phyloP scores from a whole-genome alignment of 1,140 invertebrate species.

The Drosophila jambulina region DNA sequence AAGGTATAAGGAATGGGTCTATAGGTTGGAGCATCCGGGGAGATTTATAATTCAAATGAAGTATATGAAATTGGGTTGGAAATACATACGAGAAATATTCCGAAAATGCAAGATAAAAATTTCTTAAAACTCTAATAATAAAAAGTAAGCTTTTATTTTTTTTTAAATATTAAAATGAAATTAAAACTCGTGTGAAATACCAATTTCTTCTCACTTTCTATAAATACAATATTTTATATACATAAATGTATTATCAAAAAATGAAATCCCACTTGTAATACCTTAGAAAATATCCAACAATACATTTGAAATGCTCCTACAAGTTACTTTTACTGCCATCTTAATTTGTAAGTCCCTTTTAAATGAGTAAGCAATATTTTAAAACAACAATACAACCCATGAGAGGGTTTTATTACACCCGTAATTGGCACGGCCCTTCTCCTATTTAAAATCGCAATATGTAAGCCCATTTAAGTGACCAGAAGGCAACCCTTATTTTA shows the following conservation, averaged over 20 bases:
- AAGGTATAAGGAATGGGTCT: not conserved
- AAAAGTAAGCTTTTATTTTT: too few relatives aligned
- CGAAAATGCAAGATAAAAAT: not conserved
- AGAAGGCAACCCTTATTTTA: conserved; percentile 11
- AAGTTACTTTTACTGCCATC: conserved; percentile 2
- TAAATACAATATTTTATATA: not conserved
- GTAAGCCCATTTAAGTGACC: conserved; percentile 5
- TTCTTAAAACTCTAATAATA: too few relatives aligned
- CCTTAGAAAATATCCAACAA: not conserved
- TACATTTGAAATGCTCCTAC: not conserved
- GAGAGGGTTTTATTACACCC: not conserved
- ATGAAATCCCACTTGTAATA: not conserved
- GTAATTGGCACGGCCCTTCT: conserved; percentile 1
- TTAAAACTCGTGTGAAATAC: too few relatives aligned
- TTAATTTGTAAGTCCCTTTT: conserved; percentile 7
- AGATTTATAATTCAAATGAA: not conserved
- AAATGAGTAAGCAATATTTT: conserved; percentile 15
- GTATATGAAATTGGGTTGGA: not conserved
- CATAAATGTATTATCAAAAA: too few relatives aligned
- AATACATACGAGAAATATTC: not conserved
- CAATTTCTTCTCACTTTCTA: not conserved
- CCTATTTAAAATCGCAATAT: conserved; percentile 2
- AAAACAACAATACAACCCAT: conserved; percentile 7
- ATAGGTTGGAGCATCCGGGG: not conserved
- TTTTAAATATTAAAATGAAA: too few relatives aligned